Base-by-base conservation (phyloP, 2,888 invertebrate species). In the Drosophila borborema region DNA sequence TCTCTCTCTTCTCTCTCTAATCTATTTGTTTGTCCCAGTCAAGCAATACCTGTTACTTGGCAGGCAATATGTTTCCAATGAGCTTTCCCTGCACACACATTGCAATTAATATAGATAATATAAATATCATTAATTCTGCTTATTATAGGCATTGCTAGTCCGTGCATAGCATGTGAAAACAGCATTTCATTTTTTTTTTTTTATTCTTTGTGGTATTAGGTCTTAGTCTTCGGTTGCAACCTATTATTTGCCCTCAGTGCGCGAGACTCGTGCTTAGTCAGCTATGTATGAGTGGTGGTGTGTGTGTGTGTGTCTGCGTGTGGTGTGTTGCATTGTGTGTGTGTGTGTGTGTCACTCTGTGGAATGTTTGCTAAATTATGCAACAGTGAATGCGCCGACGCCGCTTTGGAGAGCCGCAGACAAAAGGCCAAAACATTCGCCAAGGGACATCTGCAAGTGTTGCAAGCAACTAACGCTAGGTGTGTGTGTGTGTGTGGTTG, bases 351-450 rank as follows among this genome's bases (percentile, higher is more conserved):
- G 55, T 56, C 56, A 48, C 40, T 61, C 53, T 78, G 60, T 74
- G 72, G 62, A 77, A 66, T 71, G 53, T 81, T 80, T 82, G 70
- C 63, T 82, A 80, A 87, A 87, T 87, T 85, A 84, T 87, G 80
- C 82, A 77, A 77, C 64, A 71, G 65, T 58, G 67, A 75, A 62
- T 68, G 81, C 74, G 78, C 65, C 49, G 53, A 58, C 36, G 61
- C 59, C 63, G 65, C 64, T 81, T 61, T 62, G 49, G 49, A 68
- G 65, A 46, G 31, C 36, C 55, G 28, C 34, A 64, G 48, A 45
- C 51, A 60, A 46, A 53, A 64, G 61, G 54, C 61, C 61, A 56
- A 43, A 31, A 36, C 55, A 55, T 36, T 41, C 23, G 46, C 41
- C 45, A 59, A 54, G 43, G 72, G 53, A 72, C 72, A 64, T 41